These are phyloP conservation scores for Semotilus atromaculatus DNA, from an alignment of 2,797 vertebrate species.

Conservation along the genomic window DNA sequence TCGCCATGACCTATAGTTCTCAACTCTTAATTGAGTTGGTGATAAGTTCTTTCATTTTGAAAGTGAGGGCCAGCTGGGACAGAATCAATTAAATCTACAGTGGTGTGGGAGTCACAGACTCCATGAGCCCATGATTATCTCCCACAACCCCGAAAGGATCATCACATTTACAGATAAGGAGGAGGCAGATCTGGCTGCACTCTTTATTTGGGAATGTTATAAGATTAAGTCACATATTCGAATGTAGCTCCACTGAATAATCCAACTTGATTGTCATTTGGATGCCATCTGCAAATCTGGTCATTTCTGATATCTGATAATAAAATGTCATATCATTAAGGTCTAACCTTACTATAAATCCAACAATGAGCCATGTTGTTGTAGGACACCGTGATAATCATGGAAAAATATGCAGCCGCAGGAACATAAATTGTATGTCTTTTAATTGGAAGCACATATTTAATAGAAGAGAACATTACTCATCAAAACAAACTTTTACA, in stretches of 20 bases:
- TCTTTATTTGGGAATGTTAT: background rate
- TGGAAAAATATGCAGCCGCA: background rate
- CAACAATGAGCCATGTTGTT: background rate
- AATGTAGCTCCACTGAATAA: background rate
- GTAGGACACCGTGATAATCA: background rate
- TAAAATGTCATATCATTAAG: background rate
- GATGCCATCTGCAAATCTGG: background rate
- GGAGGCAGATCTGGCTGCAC: background rate
- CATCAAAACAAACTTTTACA: background rate
- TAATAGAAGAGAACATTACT: background rate
- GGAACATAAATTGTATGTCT: background rate
- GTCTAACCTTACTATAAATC: background rate
- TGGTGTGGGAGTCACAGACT: conserved; percentile 44
- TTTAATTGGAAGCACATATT: background rate
- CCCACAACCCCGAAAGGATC: conserved; percentile 12
- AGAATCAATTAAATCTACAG: conserved; percentile 53
- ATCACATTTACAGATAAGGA: background rate
- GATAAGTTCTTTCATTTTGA: conserved; percentile 50
- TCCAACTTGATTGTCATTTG: background rate
- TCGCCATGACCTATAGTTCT: conserved; percentile 21
- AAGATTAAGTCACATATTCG: background rate
- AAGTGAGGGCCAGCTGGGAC: conserved; percentile 50
- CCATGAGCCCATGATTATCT: conserved; percentile 39
- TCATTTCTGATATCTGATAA: background rate
- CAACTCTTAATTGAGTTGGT: conserved; percentile 45